Percentiles rank a stretch among this genome's conserved stretches.
Conservation (phyloP, 2,113 vertebrate genomes). For the Gambusia holbrooki region DNA sequence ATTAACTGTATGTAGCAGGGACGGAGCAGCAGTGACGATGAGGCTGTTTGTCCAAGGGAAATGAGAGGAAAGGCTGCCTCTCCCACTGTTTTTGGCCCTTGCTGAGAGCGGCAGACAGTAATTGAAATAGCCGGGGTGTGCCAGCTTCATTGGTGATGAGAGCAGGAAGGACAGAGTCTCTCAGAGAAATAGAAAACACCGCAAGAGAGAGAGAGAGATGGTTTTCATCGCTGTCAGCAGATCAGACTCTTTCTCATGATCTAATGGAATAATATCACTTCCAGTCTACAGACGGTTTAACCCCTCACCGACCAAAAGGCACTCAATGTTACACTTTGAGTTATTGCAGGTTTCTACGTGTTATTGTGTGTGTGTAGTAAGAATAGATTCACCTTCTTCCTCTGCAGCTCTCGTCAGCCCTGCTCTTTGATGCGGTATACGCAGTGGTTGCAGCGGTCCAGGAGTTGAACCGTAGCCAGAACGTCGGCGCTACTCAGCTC, state of each 20-base stretch:
- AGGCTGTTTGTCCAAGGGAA: conserved; percentile 48
- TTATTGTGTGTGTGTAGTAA: conserved; percentile 24
- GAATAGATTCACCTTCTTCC: conserved; percentile 50
- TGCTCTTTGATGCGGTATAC: conserved; percentile 94
- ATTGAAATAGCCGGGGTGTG: conserved; percentile 71
- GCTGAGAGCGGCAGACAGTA: conserved; percentile 53
- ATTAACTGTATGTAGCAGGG: conserved; percentile 51
- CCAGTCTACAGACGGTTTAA: conserved; percentile 67
- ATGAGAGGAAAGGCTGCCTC: conserved; percentile 57
- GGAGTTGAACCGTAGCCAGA: conserved; percentile 96
- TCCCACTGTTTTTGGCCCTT: conserved; percentile 55
- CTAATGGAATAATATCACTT: conserved; percentile 71
- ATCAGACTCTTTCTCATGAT: conserved; percentile 71
- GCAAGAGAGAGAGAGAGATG: conserved; percentile 31
- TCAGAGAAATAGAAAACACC: conserved; percentile 11
- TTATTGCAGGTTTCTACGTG: conserved; percentile 23
- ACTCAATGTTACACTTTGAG: conserved; percentile 40
- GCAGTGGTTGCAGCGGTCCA: conserved; percentile 93
- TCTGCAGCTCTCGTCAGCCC: conserved; percentile 90
- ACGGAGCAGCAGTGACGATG: conserved; percentile 31
- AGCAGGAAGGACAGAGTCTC: conserved; percentile 53
- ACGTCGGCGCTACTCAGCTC: conserved; percentile 94
- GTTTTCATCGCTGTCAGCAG: conserved; percentile 68
- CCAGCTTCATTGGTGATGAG: conserved; percentile 62
- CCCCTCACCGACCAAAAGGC: conserved; percentile 51